Percentiles rank a stretch among this genome's conserved stretches.
phyloP scores from a whole-genome alignment of 2,113 vertebrate species.

The Galbula dea region DNA sequence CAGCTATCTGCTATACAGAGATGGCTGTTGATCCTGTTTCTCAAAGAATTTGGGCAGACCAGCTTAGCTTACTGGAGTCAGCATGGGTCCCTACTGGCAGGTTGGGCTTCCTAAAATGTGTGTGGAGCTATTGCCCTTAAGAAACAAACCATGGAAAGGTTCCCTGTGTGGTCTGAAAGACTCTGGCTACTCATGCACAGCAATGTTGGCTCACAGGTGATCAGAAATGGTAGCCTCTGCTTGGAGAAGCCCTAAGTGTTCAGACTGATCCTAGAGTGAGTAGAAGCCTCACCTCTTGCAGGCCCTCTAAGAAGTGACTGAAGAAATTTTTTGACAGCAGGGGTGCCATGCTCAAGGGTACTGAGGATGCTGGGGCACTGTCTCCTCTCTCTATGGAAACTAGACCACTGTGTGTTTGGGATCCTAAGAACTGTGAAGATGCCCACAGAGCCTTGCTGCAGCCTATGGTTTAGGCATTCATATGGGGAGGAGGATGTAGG shows the following conservation, averaged over 20 bases:
- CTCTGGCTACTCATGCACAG: neutral
- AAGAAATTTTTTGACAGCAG: neutral
- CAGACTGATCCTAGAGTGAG: neutral
- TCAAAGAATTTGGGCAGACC: neutral
- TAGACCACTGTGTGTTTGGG: neutral
- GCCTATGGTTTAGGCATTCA: neutral
- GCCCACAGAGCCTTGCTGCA: neutral
- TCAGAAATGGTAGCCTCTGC: neutral
- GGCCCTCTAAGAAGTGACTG: neutral
- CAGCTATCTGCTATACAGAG: neutral
- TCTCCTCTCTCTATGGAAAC: neutral
- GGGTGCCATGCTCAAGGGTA: neutral
- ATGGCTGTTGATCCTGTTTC: neutral
- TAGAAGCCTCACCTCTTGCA: neutral
- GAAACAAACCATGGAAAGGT: neutral
- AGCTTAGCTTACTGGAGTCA: neutral
- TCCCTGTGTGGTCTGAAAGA: neutral
- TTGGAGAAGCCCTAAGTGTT: neutral
- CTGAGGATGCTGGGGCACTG: accelerated
- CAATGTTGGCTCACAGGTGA: neutral
- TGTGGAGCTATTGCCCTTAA: neutral
- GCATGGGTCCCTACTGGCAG: neutral
- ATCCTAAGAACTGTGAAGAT: neutral
- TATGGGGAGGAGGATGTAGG: neutral
- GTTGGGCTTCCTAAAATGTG: neutral